These are phyloP conservation scores for Corythucha ciliata DNA, from an alignment of 2,888 invertebrate genomes.

Conservation along the genomic window DNA sequence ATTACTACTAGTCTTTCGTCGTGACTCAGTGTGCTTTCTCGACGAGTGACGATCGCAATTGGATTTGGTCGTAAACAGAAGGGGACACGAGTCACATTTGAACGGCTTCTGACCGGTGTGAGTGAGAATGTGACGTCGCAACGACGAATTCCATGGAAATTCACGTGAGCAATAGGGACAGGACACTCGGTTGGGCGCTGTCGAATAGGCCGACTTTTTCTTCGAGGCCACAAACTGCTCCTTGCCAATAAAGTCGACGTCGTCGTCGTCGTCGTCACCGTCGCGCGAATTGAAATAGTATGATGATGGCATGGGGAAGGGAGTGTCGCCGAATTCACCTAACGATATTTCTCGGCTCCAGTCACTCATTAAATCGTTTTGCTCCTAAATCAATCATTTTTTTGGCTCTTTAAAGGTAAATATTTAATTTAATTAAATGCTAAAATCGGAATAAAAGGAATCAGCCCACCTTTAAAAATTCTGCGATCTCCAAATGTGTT, in stretches of 20 bases:
- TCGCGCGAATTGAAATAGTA: constrained; percentile 47
- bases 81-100: constrained; percentile 85
- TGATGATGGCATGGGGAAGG: constrained; percentile 53
- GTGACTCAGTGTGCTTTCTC: constrained; percentile 36
- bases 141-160: constrained; percentile 93
- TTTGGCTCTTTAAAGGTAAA: too few species aligned
- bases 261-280: constrained; percentile 53
- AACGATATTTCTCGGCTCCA: too few species aligned
- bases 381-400: too few species aligned
- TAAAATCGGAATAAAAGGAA: too few species aligned
- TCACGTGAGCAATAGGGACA: constrained; percentile 89
- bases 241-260: constrained; percentile 69
- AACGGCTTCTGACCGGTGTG: constrained; percentile 96
- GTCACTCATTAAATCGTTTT: too few species aligned
- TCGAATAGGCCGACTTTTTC: constrained; percentile 89
- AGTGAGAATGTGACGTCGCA: constrained; percentile 87
- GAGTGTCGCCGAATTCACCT: constrained; percentile 19
- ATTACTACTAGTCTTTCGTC: too few species aligned
- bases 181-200: constrained; percentile 86
- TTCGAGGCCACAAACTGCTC: constrained; percentile 45
- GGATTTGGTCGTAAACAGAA: constrained; percentile 92
- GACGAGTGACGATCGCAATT: constrained; percentile 88
- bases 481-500: constrained; percentile 42
- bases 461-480: constrained; percentile 9
- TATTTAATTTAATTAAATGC: too few species aligned